phyloP scores from a whole-genome alignment of 1,140 invertebrate genomes.

The Eubasilissa regina region DNA sequence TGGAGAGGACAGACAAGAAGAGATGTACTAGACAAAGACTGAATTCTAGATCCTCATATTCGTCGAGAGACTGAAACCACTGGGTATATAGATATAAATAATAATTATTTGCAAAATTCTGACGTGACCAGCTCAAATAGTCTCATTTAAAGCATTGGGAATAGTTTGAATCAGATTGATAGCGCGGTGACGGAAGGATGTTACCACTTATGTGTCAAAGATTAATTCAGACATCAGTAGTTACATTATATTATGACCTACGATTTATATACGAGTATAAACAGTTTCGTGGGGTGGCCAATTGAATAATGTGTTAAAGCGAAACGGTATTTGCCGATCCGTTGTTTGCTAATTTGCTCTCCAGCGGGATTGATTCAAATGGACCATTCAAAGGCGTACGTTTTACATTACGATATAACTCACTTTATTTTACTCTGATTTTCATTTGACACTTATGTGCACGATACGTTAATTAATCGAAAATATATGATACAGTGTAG shows the following conservation, averaged over 20 bases:
- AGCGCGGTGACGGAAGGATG: slow-evolving; percentile 7
- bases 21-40: no score
- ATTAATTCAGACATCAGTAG: slow-evolving; percentile 10
- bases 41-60: no score
- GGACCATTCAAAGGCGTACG: neutral
- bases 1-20: no score
- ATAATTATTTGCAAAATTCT: no score
- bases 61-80: no score
- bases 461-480: no score
- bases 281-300: slow-evolving; percentile 15
- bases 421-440: no score
- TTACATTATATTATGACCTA: neutral
- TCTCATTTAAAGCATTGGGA: neutral
- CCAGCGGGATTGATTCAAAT: neutral
- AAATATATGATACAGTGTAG: no score
- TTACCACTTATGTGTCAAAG: neutral
- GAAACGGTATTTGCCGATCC: slow-evolving; percentile 5
- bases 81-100: no score
- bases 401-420: no score
- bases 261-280: neutral
- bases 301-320: slow-evolving; percentile 17
- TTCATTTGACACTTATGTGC: no score
- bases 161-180: neutral
- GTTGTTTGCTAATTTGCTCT: neutral
- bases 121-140: no score